Base-by-base conservation (phyloP, 2,797 vertebrate genomes). In the Eulemur mongoz region DNA sequence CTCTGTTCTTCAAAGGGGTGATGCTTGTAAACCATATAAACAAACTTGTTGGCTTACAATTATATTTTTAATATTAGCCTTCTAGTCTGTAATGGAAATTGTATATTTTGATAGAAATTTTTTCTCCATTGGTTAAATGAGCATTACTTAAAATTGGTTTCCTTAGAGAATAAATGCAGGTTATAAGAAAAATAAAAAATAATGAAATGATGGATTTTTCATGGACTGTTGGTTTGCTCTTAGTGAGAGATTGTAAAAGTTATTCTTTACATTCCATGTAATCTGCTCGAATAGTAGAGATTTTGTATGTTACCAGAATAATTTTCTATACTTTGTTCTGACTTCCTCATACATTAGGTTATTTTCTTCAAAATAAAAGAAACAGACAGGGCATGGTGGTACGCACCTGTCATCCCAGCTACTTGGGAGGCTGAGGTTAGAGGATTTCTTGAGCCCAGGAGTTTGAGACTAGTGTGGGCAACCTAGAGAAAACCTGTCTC, bases 51-150 rank as follows among this genome's bases (percentile, higher is more conserved):
- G 99, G 98, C 98, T 98, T 99, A 99, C 97, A 98, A 98, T 97
- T 99, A 99, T 99, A 99, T 99, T 99, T 99, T 99, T 98, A 99
- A 98, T 98, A 98, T 99, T 99, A 98, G 98, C 98, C 98, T 98
- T 98, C 98, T 99, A 98, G 98, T 98, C 98, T 99, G 98, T 99
- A 98, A 98, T 98, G 98, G 98, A 99, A 99, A 99, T 99, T 99
- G 98, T 99, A 99, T 99, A 99, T 99, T 99, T 99, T 99, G 98
- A 99, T 99, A 99, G 98, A 98, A 96, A 98, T 98, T 98, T 98
- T 98, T 98, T 98, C 98, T 98, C 97, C 95, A 98, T 99, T 99
- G 98, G 98, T 99, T 99, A 98, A 98, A 98, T 98, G 98, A 98
- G 98, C 91, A 97, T 98, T 98, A 98, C 97, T 99, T 98, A 86